Base-by-base conservation (phyloP, 64 coral and sea anemone species). In the Pachyseris speciosa region DNA sequence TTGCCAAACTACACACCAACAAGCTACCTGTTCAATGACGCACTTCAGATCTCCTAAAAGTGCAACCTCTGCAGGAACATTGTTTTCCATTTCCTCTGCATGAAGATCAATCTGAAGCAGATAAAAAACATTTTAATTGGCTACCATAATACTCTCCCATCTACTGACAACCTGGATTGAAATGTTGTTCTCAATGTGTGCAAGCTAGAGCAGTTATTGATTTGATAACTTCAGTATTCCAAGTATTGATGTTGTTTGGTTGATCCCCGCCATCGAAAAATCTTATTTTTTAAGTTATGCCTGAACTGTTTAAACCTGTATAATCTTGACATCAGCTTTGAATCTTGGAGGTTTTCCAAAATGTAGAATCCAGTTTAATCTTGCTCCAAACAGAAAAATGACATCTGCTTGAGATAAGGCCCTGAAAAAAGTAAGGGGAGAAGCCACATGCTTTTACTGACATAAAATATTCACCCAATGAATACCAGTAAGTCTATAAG, bases 301-400 rank as follows among this genome's bases (percentile, higher is more conserved):
- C n/a, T n/a, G n/a, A n/a, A n/a, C n/a, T n/a, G n/a, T n/a, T n/a
- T 9, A 29, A 40, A 97, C 95, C 95, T 97, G 95, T 72, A 97
- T 85, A 67, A 98, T 89, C 41, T 92, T 95, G 34, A 93, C 93
- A 80, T 93, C 85, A 74, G 81, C 22, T 80, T 43, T 84, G 69
- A 86, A 98, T 80, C 96, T 89, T 40, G 93, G 96, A 25, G 96
- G 77, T 74, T 73, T 92, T 40, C 96, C 96, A 93, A 98, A 93
- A 83, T 98, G 96, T 7, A 98, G 90, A 65, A 98, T 98, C 96
- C 96, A 98, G 75, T 98, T 98, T n/a, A 98, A 83, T 67, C 93
- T 91, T 67, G 96, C 93, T 60, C 93, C 96, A 90, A 94, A 75
- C n/a, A 98, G 65, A 42, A 98, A 74, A 45, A 98, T 90, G 1